Evolutionary conservation across 2,113 vertebrate species (phyloP).

Genomic region (Rhinolophus ferrumequinum): DNA sequence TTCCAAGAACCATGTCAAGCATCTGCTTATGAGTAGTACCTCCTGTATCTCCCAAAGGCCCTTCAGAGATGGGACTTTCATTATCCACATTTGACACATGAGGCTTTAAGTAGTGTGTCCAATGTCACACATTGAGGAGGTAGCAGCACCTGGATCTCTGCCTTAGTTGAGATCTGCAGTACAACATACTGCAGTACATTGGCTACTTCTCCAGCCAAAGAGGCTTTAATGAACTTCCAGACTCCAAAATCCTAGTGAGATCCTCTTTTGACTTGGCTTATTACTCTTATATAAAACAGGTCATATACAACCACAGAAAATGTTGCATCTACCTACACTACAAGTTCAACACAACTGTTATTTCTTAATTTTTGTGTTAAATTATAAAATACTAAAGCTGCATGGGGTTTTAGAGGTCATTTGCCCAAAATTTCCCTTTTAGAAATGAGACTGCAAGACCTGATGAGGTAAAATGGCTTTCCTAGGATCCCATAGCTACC

Average conservation of each 20-base stretch:
- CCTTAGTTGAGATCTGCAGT: background rate
- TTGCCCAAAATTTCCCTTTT: background rate
- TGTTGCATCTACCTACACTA: background rate
- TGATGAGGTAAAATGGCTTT: background rate
- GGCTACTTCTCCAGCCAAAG: background rate
- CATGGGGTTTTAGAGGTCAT: background rate
- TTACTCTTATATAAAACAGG: background rate
- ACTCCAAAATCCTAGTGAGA: background rate
- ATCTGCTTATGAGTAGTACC: too few species aligned
- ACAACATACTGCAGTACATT: background rate
- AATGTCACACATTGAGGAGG: background rate
- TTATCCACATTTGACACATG: background rate
- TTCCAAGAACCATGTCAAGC: background rate
- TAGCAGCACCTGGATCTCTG: rapidly evolving
- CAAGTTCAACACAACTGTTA: background rate
- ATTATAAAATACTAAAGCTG: background rate
- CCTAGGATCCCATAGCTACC: background rate
- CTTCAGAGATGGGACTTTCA: background rate
- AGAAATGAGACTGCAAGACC: background rate
- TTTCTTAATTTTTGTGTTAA: background rate
- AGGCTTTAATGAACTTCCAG: background rate
- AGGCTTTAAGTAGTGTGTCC: background rate
- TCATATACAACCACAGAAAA: background rate
- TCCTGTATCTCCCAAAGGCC: background rate
- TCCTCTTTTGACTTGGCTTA: background rate